A percentile compares a stretch with the other conserved stretches of the same genome.
These are phyloP conservation scores for Heteromyza rotundicornis DNA, from an alignment of 2,888 invertebrate species.

Conservation along the genomic window DNA sequence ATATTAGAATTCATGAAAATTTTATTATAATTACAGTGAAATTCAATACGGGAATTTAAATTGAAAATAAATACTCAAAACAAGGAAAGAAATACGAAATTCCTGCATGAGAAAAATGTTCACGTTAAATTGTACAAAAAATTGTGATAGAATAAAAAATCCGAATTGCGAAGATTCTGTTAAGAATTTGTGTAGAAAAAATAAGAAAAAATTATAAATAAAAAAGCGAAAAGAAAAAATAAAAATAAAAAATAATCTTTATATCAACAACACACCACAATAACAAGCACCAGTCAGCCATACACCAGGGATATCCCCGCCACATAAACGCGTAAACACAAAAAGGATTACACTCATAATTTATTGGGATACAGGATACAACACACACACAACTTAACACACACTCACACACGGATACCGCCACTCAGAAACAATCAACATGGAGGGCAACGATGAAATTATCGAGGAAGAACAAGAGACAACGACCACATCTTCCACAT, in stretches of 20 bases:
- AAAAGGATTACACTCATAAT: constrained; percentile 29
- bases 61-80: neutral
- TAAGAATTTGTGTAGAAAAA: constrained; percentile 33
- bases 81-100: neutral
- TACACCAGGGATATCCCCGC: constrained; percentile 7
- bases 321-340: neutral
- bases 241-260: neutral
- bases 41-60: neutral
- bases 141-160: constrained; percentile 15
- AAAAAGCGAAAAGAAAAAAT: constrained; percentile 14
- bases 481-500: constrained; percentile 49
- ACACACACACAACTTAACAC: neutral
- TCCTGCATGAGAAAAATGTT: constrained; percentile 9
- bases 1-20: neutral
- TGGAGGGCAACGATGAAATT: constrained; percentile 36
- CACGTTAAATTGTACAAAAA: constrained; percentile 7
- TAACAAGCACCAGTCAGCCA: constrained; percentile 29
- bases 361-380: constrained; percentile 31
- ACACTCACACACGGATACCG: constrained; percentile 9
- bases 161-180: constrained; percentile 14
- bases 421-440: constrained; percentile 1
- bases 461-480: constrained; percentile 37
- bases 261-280: constrained; percentile 12
- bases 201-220: constrained; percentile 29
- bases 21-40: neutral